Conservation (phyloP, 2,797 vertebrate species). For the Cichlasoma orientale region DNA sequence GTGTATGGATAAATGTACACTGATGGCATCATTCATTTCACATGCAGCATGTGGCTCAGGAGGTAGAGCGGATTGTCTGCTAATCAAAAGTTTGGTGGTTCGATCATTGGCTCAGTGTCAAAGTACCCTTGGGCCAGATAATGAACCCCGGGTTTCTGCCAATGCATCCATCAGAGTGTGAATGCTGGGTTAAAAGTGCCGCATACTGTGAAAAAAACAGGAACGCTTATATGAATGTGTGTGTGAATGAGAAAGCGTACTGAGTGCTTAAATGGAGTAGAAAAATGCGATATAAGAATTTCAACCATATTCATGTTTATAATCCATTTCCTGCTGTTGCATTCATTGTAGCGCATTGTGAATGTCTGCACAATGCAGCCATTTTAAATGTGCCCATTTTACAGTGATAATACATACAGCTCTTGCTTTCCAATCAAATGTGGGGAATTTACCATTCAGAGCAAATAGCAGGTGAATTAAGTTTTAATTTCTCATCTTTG, state of each 20-base stretch:
- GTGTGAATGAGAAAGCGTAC: background rate
- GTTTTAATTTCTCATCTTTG: slow-evolving; percentile 46
- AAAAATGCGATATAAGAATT: background rate
- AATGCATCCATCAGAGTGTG: too few relatives aligned
- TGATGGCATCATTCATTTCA: too few relatives aligned
- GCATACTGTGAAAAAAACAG: too few relatives aligned
- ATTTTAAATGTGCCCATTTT: slow-evolving; percentile 16
- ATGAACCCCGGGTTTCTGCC: too few relatives aligned
- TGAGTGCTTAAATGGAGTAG: background rate
- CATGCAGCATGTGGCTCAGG: too few relatives aligned
- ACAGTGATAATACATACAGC: slow-evolving; percentile 17
- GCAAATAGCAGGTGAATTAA: slow-evolving; percentile 51
- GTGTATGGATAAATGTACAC: too few relatives aligned
- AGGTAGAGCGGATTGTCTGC: too few relatives aligned
- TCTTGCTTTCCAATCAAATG: slow-evolving; percentile 10
- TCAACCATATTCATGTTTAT: background rate
- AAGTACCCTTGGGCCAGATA: too few relatives aligned
- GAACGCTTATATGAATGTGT: too few relatives aligned
- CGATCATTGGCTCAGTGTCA: too few relatives aligned
- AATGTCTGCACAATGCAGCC: slow-evolving; percentile 20
- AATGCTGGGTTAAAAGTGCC: too few relatives aligned
- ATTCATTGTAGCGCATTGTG: background rate
- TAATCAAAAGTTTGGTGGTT: too few relatives aligned
- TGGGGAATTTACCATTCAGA: slow-evolving; percentile 34
- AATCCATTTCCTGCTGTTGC: background rate